phyloP scores from a whole-genome alignment of 2,888 invertebrate genomes.

The Diarsia mendica region DNA sequence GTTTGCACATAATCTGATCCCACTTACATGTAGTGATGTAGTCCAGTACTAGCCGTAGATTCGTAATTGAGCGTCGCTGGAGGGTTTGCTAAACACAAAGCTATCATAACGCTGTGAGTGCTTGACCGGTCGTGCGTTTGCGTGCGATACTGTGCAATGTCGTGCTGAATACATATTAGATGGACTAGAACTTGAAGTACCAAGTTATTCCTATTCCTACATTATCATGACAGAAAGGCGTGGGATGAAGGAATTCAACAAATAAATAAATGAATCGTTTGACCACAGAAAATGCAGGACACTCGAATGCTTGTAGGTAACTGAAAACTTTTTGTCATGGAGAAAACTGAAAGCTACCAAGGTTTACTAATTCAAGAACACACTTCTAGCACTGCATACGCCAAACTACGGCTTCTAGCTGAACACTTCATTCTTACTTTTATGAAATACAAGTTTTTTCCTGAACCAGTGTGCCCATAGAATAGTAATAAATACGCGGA shows the following conservation, averaged over 20 bases:
- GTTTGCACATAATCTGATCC: constrained; percentile 44
- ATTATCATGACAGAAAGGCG: not conserved
- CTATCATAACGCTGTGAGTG: constrained; percentile 60
- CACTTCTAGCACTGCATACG: not conserved
- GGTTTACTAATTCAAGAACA: not conserved
- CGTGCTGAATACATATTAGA: not conserved
- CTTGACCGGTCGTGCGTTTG: constrained; percentile 27
- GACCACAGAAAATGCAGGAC: no score
- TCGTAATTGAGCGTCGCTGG: constrained; percentile 49
- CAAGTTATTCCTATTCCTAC: not conserved
- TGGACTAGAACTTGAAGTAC: not conserved
- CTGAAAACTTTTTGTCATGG: not conserved
- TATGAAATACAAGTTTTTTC: not conserved
- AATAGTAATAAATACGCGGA: not conserved
- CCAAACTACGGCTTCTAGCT: not conserved
- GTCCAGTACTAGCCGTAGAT: constrained; percentile 28
- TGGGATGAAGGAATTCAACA: no score
- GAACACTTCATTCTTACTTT: not conserved
- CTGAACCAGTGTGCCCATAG: not conserved
- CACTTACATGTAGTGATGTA: constrained; percentile 33
- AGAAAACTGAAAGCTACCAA: not conserved
- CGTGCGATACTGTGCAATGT: not conserved
- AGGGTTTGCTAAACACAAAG: constrained; percentile 62
- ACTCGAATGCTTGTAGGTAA: no score
- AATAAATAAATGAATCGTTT: no score